Evolutionary conservation across 2,113 vertebrate species (phyloP), one percentile per base, ranked within the genome.

Genomic region (Camelus bactrianus): DNA sequence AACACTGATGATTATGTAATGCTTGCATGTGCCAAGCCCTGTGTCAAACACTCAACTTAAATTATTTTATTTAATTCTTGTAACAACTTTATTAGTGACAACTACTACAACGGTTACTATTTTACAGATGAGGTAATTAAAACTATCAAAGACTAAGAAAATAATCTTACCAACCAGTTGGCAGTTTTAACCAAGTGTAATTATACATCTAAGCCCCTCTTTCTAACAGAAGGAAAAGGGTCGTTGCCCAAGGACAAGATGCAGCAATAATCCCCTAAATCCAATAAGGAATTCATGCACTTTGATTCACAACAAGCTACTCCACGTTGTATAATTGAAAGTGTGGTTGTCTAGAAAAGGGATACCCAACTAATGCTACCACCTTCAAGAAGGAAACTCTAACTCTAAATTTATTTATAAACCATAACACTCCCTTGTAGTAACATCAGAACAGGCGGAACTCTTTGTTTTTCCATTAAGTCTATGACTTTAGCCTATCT

Each of bases 51-150:
- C 17, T 87, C 64, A 88, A 8, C 15, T 30, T 64, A 32, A 5
- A 50, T 81, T n/a, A 69, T 54, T 70, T 70, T 8, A 76, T 65
- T 77, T 93, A 75, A 72, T 82, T 76, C 64, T 70, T 54, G 38
- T n/a, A 69, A 52, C 42, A 91, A 64, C 28, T 91, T 79, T 38
- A 50, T 65, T 77, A 95, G 46, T 64, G 19, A 88, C 35, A 35
- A 35, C 38, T 42, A 42, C 64, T 70, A 9, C 1, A 2, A 69
- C 46, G 15, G 82, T 38, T 7, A 35, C 4, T 35, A 50, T 81
- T 70, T 80, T 82, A 85, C 52, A 95, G 50, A 85, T 72, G 22
- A 83, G 28, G 35, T 90, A 96, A 79, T 17, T 56, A 54, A 94
- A 48, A 84, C 62, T 75, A 94, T 35, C 17, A 79, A 89, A 90